phyloP scores from a whole-genome alignment of 35 echinoderm and acorn worm species.

The Diadema setosum region DNA sequence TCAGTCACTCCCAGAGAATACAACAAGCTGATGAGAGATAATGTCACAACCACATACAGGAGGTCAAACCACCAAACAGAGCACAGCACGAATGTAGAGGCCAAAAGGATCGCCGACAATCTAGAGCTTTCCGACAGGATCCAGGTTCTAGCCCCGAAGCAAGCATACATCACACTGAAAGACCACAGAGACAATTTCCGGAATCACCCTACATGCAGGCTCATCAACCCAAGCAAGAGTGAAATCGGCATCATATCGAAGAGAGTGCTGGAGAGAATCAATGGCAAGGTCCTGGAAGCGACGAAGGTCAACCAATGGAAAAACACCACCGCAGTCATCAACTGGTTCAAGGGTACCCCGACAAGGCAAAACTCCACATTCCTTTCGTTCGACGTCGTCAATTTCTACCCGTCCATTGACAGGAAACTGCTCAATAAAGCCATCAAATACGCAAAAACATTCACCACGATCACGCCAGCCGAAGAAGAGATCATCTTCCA shows the following conservation, averaged over 20 bases:
- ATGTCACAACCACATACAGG: too few relatives aligned
- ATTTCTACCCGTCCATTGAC: slow-evolving; percentile 44
- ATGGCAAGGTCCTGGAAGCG: neutral
- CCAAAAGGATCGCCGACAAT: too few relatives aligned
- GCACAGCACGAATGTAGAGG: too few relatives aligned
- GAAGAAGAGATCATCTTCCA: neutral
- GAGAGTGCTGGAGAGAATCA: slow-evolving; percentile 8
- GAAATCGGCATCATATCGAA: slow-evolving; percentile 43
- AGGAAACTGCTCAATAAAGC: neutral
- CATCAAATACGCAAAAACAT: neutral
- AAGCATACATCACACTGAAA: too few relatives aligned
- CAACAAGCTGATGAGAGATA: too few relatives aligned
- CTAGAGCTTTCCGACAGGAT: too few relatives aligned
- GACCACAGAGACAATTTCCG: too few relatives aligned
- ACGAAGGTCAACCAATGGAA: slow-evolving; percentile 43
- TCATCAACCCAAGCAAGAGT: slow-evolving; percentile 50
- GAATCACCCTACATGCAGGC: slow-evolving; percentile 29
- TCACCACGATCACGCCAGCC: neutral
- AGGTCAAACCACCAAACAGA: too few relatives aligned
- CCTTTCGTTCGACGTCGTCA: slow-evolving; percentile 25
- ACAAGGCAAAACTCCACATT: neutral
- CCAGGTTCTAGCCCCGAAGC: too few relatives aligned
- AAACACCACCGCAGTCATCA: slow-evolving; percentile 7
- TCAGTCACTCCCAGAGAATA: too few relatives aligned
- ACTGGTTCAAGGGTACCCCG: slow-evolving; percentile 1